Conservation (phyloP, 2,888 invertebrate species). For the Erebia ligea region DNA sequence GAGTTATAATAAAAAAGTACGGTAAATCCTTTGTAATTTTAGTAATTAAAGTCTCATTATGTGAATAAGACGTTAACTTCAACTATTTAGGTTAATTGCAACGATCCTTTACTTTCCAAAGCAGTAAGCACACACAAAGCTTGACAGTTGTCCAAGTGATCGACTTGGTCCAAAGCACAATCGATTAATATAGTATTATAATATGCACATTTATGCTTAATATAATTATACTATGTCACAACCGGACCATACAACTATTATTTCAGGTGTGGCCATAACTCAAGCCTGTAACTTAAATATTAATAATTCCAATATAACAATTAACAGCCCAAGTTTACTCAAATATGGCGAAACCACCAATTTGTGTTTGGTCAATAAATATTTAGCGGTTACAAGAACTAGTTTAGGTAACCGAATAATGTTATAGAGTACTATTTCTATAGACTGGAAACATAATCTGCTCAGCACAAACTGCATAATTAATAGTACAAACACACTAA, state of each 20-base stretch:
- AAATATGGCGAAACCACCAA: conserved; percentile 16
- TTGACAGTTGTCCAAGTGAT: too few relatives aligned
- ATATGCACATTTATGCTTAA: too few relatives aligned
- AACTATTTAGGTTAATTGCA: conserved; percentile 21
- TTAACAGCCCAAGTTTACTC: conserved; percentile 9
- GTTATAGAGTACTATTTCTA: conserved; percentile 28
- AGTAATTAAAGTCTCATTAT: conserved; percentile 19
- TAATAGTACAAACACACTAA: conserved; percentile 62
- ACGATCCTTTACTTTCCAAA: conserved; percentile 6
- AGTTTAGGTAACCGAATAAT: conserved; percentile 31
- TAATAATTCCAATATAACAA: too few relatives aligned
- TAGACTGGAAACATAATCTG: conserved; percentile 47
- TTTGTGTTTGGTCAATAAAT: conserved; percentile 5
- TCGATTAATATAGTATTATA: too few relatives aligned
- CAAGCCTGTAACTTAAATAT: too few relatives aligned
- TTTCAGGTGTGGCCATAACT: too few relatives aligned
- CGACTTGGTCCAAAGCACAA: too few relatives aligned
- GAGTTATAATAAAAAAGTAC: too few relatives aligned
- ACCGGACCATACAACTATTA: too few relatives aligned
- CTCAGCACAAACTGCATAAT: conserved; percentile 59
- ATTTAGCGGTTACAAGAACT: conserved; percentile 14
- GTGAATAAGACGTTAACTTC: conserved; percentile 15
- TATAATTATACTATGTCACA: too few relatives aligned
- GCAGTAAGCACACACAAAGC: too few relatives aligned
- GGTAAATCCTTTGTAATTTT: neutral